Conservation (phyloP, 2,888 invertebrate genomes). For the Embidobia sp. region DNA sequence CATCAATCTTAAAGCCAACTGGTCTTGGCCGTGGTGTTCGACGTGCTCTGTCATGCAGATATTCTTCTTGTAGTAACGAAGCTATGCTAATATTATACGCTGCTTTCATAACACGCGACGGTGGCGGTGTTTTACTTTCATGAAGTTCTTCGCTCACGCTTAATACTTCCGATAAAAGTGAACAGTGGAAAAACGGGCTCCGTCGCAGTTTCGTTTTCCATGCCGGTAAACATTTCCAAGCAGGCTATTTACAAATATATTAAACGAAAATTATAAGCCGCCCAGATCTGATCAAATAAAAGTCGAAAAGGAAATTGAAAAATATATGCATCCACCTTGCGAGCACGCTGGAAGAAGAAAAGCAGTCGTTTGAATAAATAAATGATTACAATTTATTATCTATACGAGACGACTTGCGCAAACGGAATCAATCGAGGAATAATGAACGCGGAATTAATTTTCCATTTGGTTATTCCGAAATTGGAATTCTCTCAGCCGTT, state of each 20-base stretch:
- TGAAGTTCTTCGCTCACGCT: slow-evolving; percentile 70
- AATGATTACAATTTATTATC: too few species aligned
- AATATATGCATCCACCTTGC: too few species aligned
- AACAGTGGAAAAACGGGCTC: slow-evolving; percentile 34
- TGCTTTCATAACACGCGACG: slow-evolving; percentile 69
- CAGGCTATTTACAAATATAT: slow-evolving; percentile 37
- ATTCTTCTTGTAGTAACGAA: slow-evolving; percentile 65
- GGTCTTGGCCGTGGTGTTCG: slow-evolving; percentile 68
- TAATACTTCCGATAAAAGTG: slow-evolving; percentile 68
- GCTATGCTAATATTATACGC: slow-evolving; percentile 73
- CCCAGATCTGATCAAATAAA: too few species aligned
- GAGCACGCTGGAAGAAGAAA: too few species aligned
- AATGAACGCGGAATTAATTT: too few species aligned
- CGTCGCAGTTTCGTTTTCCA: slow-evolving; percentile 52
- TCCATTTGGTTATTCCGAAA: too few species aligned
- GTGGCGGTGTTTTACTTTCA: slow-evolving; percentile 72
- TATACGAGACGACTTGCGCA: too few species aligned
- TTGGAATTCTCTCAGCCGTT: too few species aligned
- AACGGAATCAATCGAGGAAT: too few species aligned
- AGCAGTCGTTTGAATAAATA: too few species aligned
- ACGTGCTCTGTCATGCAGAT: slow-evolving; percentile 72
- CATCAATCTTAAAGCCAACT: slow-evolving; percentile 69
- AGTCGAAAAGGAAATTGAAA: too few species aligned
- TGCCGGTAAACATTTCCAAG: slow-evolving; percentile 54
- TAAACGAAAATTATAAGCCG: neutral